phyloP scores from a whole-genome alignment of 2,888 invertebrate genomes.

The Acanthosepion lycidas region DNA sequence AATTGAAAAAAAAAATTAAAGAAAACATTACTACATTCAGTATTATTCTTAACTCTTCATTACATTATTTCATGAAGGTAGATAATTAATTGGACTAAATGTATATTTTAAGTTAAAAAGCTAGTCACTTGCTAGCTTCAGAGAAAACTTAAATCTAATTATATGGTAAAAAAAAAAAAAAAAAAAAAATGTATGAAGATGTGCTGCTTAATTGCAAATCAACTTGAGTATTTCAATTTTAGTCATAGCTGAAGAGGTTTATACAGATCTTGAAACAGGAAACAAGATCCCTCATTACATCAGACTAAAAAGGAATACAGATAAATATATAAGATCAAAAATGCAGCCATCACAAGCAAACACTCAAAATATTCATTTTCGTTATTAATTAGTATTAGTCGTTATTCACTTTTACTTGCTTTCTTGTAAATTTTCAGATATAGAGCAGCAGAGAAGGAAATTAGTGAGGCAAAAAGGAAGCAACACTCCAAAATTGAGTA shows the following conservation, averaged over 20 bases:
- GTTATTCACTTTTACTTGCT: not conserved
- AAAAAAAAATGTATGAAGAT: not conserved
- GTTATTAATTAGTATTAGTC: not conserved
- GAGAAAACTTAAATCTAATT: not conserved
- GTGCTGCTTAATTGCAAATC: not conserved
- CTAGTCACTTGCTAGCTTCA: not conserved
- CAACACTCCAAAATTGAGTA: not conserved
- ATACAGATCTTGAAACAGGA: not conserved
- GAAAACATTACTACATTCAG: not conserved
- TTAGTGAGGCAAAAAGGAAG: not conserved
- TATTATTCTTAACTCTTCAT: no score
- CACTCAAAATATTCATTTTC: slow-evolving; percentile 4
- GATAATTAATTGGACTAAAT: no score
- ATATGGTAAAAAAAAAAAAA: not conserved
- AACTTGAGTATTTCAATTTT: not conserved
- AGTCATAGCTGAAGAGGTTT: not conserved
- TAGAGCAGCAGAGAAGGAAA: not conserved
- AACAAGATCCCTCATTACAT: not conserved
- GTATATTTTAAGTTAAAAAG: no score
- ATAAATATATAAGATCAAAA: no score
- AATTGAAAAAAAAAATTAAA: not conserved
- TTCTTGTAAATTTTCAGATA: not conserved
- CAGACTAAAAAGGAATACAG: no score
- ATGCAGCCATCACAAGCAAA: no score
- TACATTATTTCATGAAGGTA: no score